Conservation (phyloP, 2,113 vertebrate species). For the Oceanites oceanicus region DNA sequence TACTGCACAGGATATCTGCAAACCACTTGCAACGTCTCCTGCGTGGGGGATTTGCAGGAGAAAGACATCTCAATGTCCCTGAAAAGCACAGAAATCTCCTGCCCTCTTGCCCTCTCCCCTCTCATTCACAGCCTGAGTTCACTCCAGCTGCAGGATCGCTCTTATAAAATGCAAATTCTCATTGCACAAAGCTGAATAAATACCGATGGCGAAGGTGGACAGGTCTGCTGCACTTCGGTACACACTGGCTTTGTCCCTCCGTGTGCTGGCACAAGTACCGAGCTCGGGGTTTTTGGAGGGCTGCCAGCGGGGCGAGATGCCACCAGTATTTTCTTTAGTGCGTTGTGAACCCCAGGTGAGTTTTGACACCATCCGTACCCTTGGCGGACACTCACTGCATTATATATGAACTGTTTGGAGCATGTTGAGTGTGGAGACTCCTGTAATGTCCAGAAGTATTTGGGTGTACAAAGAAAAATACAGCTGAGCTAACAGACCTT, state of each 20-base stretch:
- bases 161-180: neutral
- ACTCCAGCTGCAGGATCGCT: neutral
- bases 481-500: slow-evolving; percentile 65
- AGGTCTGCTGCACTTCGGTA: neutral
- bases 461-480: slow-evolving; percentile 52
- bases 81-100: neutral
- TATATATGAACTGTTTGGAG: neutral
- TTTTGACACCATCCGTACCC: neutral
- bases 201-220: neutral
- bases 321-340: slow-evolving; percentile 51
- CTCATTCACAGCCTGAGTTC: neutral
- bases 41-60: accelerated
- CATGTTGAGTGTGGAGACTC: slow-evolving; percentile 10
- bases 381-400: neutral
- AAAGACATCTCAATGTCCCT: neutral
- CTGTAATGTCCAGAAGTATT: slow-evolving; percentile 23
- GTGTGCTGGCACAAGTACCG: neutral
- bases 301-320: slow-evolving; percentile 1
- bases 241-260: slow-evolving; percentile 22
- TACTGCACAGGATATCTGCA: neutral
- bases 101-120: neutral
- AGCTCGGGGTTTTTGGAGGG: neutral
- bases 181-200: slow-evolving; percentile 37
- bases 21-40: neutral
- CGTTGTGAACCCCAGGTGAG: slow-evolving; percentile 21